Evolutionary conservation across 2,113 vertebrate species (phyloP), one percentile per base, ranked within the genome.

Genomic region (Poeciliopsis occidentalis): DNA sequence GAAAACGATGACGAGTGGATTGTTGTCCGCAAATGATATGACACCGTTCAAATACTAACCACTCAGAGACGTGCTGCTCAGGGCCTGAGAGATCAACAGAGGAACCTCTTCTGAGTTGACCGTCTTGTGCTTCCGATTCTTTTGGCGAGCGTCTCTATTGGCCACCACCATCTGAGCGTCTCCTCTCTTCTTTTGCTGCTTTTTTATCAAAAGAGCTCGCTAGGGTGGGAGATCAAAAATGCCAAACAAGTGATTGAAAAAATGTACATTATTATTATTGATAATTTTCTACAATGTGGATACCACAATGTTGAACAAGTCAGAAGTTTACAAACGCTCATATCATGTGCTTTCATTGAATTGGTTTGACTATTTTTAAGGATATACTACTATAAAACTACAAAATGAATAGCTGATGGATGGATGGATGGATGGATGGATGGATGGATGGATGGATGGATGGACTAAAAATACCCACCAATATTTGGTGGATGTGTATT

Each of bases 81-180:
- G 91, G 54, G 92, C 94, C 11, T 94, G 92, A 83, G 81, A 90
- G 83, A 94, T 91, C 71, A 95, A 27, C 74, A 94, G 87, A 70
- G 93, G 86, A 0, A 87, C 94, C 74, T 95, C 93, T 64, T 95
- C 94, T 3, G 85, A 84, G 31, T 26, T 64, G 29, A 4, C 22
- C 30, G 80, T 51, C 90, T 91, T 94, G 83, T 90, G 91, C 71
- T 86, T 94, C 12, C 88, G 70, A 60, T 85, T 93, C 83, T 91
- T 95, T 75, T 93, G 89, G 26, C 84, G 84, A 65, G 79, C 8
- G 4, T 95, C 93, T n/a, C 84, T 76, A 82, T 93, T 95, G 39
- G 93, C 87, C 1, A 79, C 91, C 63, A 95, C 92, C 95, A 95
- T 95, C 60, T 94, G 94, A 69, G 81, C 34, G 73, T 94, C 92